Conservation (phyloP, 2,888 invertebrate species). For the Leucophenga montana region DNA sequence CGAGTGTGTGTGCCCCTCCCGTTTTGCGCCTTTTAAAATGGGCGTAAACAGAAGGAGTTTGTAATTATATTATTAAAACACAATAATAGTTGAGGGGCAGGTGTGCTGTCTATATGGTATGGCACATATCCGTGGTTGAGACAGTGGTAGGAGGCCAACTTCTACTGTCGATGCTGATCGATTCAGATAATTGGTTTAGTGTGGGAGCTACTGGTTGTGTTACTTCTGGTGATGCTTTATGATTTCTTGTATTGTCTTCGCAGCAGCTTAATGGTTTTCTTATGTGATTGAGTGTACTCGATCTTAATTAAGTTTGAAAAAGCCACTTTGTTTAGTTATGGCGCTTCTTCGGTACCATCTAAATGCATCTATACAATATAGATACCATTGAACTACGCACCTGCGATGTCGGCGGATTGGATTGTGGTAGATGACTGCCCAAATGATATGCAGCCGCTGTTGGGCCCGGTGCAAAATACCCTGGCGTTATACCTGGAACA, state of each 20-base stretch:
- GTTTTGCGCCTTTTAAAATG: conserved; percentile 65
- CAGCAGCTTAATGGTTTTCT: background rate
- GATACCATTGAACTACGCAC: conserved; percentile 68
- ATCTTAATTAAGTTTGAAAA: conserved; percentile 20
- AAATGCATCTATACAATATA: background rate
- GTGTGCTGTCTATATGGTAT: background rate
- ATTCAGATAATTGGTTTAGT: conserved; percentile 55
- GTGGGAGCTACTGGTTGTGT: conserved; percentile 31
- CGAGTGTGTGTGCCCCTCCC: conserved; percentile 27
- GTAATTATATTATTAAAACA: conserved; percentile 67
- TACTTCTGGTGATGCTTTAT: background rate
- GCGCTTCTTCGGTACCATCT: conserved; percentile 19
- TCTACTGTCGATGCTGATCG: conserved; percentile 17
- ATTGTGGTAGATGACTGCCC: conserved; percentile 73
- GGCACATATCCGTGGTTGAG: background rate
- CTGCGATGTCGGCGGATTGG: conserved; percentile 72
- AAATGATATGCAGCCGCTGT: conserved; percentile 73
- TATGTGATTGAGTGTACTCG: background rate
- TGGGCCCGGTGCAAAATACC: conserved; percentile 73
- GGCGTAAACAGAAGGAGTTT: conserved; percentile 59
- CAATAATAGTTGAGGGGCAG: conserved; percentile 34
- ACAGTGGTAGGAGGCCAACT: background rate
- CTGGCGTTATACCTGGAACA: conserved; percentile 72
- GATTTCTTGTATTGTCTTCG: background rate
- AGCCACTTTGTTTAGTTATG: conserved; percentile 3